Evolutionary conservation across 1,140 invertebrate species (phyloP), one percentile per base, ranked within the genome.

Genomic region (Heliothis virescens): DNA sequence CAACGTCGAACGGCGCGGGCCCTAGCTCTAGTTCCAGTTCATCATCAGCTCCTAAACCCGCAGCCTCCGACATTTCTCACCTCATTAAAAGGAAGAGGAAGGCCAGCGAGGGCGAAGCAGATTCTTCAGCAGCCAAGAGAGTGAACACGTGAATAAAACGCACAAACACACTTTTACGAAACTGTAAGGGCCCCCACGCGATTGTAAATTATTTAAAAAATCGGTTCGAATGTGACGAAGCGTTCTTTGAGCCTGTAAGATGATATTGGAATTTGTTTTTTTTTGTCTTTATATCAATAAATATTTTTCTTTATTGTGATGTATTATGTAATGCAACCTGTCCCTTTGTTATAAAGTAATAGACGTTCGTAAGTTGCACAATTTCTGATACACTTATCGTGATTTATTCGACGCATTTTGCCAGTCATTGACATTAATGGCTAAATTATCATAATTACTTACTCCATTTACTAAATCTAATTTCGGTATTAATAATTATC

Each of bases 11-110:
- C 60, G 93, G 92, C 3, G 94, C 94, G 4, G 94, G 94, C 15
- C 85, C 95, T 1, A 93, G 93, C 29, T 83, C 89, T 41, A 85
- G 83, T 26, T 75, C 86, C 7, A 53, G 67, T 53, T 71, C 90
- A 18, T 77, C 86, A 5, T 83, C 89, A 1, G 79, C 79, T 50
- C 63, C 88, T 0, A 88, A 86, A 55, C 87, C 89, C 4, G 89
- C 87, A 0, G 88, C 94, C 0, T 96, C 95, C 16, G 95, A 97
- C 85, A 97, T 97, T 76, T 97, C 96, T 0, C 97, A 98, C 89
- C 94, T 97, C 29, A 96, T 98, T 26, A 96, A 96, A 79, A 96
- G 97, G 83, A 97, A 97, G 88, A 95, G 96, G 55, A 97, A 97
- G 92, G 89, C 95, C 15, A 95, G 96, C 12, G 96, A 96, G 18